Base-by-base conservation (phyloP, 2,888 invertebrate species). In the Cheilosia vernalis region DNA sequence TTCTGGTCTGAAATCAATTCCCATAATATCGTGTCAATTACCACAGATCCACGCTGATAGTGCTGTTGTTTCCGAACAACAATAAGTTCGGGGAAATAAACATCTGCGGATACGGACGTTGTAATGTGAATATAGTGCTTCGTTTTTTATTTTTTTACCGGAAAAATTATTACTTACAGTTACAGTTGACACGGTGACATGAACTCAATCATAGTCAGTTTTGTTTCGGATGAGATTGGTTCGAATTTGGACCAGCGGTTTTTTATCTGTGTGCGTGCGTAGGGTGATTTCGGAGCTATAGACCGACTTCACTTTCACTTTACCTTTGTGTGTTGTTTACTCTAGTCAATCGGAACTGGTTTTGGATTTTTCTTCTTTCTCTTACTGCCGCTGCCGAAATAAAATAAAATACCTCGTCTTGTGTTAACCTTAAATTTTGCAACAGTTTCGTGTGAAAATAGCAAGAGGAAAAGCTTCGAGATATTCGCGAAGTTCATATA, bases 391-490 rank as follows among this genome's bases (percentile, higher is more conserved):
- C 21, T 58, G 7, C 24, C 10, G 21, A 72, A 61, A 40, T 2
- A 61, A 42, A 61, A 47, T 15, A 55, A 69, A 37, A 69, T 55
- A 60, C 60, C 58, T 37, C 19, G 44, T 44, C 74, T 17, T 69
- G 42, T 66, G 70, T 66, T 85, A 85, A 85, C 81, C 85, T 72
- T 77, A 77, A 67, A 77, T 81, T 77, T 85, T 81, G 81, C 85
- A 85, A 85, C 61, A 58, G 66, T 81, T 77, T 81, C 44, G 66
- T 80, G 66, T 30, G 55, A 64, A 13, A 49, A 74, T 21, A 67
- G 37, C 4, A 44, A 58, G 21, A 33, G 66, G 47, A 33, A 10
- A 13, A 40, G 61, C 33, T 73, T 53, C 63, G 51, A 60, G 66
- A 76, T 66, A 74, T 63, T 73, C 64, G 66, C 49, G 67, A 73